Base-by-base conservation (phyloP, 2,797 vertebrate genomes). In the Gadopsis bispinosus region DNA sequence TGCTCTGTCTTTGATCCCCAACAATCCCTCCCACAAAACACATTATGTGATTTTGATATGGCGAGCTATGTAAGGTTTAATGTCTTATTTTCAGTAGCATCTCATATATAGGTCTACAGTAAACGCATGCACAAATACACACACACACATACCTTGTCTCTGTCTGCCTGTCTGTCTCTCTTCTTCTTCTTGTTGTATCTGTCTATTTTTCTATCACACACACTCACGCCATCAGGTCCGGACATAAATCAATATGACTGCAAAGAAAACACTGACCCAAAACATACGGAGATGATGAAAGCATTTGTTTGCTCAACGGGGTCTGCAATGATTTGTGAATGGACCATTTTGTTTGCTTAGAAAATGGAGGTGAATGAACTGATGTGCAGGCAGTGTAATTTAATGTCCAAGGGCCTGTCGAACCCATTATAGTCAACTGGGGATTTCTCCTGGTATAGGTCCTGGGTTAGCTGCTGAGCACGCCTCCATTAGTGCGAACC, bases 221-320 rank as follows among this genome's bases (percentile, higher is more conserved):
- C 56, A 66, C 67, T 12, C 51, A 48, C 7, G 12, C 69, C 64
- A 68, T 70, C 31, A 73, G 74, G 61, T 82, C 84, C 67, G 89
- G 85, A 88, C 86, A 89, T 88, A 85, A 92, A 89, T 93, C 89
- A 89, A 69, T 82, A 84, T 85, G 86, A 87, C 82, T 87, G 85
- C 83, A 89, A 91, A 89, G 86, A 91, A 92, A 93, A 92, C 90
- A 92, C 63, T 85, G 81, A 90, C 79, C 56, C 70, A 81, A 88
- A 93, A 88, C 88, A 91, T 84, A 83, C 72, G 69, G 77, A 69
- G 78, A 84, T 85, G 89, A 92, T 93, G 85, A 92, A 87, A 81
- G 53, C 80, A 90, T 92, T 86, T 92, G 88, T 93, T 94, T 93
- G 73, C 83, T 84, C 86, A 84, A 78, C 58, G 22, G 67, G 73